phyloP scores from a whole-genome alignment of 2,888 invertebrate genomes.

The Callosobruchus maculatus region DNA sequence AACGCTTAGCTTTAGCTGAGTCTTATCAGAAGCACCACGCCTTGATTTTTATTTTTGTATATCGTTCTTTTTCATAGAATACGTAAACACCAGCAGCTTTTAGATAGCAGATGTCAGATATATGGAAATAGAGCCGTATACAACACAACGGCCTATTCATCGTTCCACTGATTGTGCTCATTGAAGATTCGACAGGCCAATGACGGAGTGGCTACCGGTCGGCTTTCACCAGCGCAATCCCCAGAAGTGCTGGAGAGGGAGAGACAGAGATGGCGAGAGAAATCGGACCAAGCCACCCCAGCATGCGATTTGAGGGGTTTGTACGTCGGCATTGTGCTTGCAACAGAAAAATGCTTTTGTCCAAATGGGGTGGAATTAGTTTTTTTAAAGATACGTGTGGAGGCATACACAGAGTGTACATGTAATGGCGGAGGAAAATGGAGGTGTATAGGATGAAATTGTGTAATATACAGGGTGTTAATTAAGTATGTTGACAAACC shows the following conservation, averaged over 20 bases:
- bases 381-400: background rate
- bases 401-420: no score
- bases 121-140: constrained; percentile 41
- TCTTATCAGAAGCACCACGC: no score
- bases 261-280: background rate
- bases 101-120: constrained; percentile 42
- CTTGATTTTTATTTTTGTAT: no score
- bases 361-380: background rate
- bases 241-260: background rate
- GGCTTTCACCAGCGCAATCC: background rate
- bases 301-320: background rate
- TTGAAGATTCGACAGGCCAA: constrained; percentile 50
- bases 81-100: background rate
- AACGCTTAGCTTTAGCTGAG: no score
- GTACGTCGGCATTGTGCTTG: background rate
- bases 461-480: no score
- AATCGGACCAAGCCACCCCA: background rate
- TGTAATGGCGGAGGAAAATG: no score
- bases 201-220: constrained; percentile 45
- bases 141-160: constrained; percentile 32
- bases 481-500: no score
- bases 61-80: background rate
- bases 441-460: no score
- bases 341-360: background rate
- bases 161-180: constrained; percentile 49